Evolutionary conservation across 2,113 vertebrate genomes (phyloP).

Genomic region (Pterophyllum scalare): DNA sequence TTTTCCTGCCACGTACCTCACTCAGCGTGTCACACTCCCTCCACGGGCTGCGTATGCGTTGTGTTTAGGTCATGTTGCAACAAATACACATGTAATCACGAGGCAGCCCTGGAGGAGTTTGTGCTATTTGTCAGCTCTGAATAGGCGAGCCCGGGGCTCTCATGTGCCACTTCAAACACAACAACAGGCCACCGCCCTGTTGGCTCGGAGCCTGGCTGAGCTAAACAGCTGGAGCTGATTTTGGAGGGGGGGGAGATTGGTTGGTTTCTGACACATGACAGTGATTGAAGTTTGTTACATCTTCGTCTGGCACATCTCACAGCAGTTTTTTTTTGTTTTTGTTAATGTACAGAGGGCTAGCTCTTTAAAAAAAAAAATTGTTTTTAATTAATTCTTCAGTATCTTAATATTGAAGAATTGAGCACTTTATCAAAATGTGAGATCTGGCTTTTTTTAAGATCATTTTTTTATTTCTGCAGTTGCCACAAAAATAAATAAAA

Average conservation of each 20-base stretch:
- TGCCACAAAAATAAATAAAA: fast-evolving
- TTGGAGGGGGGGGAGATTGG: conserved; percentile 1
- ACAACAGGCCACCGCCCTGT: conserved; percentile 31
- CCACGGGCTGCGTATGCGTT: not conserved
- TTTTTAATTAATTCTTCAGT: too few relatives aligned
- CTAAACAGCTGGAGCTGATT: conserved; percentile 40
- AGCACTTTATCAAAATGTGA: not conserved
- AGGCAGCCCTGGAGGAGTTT: conserved; percentile 8
- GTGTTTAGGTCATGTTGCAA: conserved; percentile 43
- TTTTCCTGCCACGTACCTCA: not conserved
- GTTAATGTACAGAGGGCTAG: not conserved
- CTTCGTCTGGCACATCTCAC: not conserved
- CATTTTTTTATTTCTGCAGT: not conserved
- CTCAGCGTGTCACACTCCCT: not conserved
- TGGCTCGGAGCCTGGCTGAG: conserved; percentile 15
- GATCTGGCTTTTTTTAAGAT: fast-evolving
- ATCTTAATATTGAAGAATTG: not conserved
- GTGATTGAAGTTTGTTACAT: not conserved
- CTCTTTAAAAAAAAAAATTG: too few relatives aligned
- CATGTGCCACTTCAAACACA: conserved; percentile 53
- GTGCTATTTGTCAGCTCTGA: conserved; percentile 12
- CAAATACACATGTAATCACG: conserved; percentile 26
- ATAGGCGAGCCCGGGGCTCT: conserved; percentile 5
- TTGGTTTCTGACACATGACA: conserved; percentile 13
- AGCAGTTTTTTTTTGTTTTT: not conserved